Evolutionary conservation across 2,888 invertebrate species (phyloP), one percentile per base, ranked within the genome.

Genomic region (Ectropis crepuscularia): DNA sequence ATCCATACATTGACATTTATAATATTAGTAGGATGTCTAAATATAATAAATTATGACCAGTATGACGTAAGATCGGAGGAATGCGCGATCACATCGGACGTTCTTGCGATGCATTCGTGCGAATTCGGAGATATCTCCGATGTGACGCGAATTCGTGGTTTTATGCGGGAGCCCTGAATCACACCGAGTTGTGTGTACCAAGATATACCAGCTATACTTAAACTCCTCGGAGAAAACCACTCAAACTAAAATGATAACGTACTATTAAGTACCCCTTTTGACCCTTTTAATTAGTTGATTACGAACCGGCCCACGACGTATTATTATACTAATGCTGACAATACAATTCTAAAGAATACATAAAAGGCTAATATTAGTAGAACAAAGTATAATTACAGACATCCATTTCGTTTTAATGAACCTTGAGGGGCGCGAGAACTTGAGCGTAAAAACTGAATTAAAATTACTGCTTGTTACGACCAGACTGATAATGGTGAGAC

Each of bases 341-440:
- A 74, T 72, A 70, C 71, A 75, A 58, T 65, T 60, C 55, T 57
- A 68, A 61, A 63, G 77, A 75, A 80, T 75, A 79, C 76, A 81
- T 78, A 82, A 82, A 83, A 82, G 80, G 78, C 75, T 80, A 79
- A 82, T 86, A 83, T 83, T 83, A 83, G 78, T 80, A 72, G 80
- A 85, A 83, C 85, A 82, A 81, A 83, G 79, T 78, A 80, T 87
- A 88, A 89, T 89, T 87, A 88, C 76, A 72, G 74, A 76, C 79
- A 82, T 82, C 81, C 82, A 82, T 82, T 77, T 77, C 78, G 78
- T 81, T 86, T 86, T 61, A 87, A 85, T 83, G 84, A 83, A 82
- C 82, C 79, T 80, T 78, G 78, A 53, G 53, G 45, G 54, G 63
- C 47, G 48, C 57, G 63, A 49, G 57, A 58, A 53, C 38, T 53